Evolutionary conservation across 2,888 invertebrate species (phyloP).

Genomic region (Tinea trinotella): DNA sequence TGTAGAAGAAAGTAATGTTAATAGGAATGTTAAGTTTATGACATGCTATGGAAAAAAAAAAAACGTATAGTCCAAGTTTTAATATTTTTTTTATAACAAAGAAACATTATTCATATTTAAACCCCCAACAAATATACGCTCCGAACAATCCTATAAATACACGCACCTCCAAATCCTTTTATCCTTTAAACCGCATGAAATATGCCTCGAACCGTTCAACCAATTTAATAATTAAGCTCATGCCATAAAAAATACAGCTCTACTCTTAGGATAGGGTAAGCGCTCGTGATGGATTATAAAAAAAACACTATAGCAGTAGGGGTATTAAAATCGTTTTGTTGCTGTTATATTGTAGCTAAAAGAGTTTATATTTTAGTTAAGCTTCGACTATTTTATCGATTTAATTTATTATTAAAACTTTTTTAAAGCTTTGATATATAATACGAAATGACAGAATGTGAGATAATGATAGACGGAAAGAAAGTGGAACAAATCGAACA

Average conservation of each 20-base stretch:
- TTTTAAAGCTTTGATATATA: too few species aligned
- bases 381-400: neutral
- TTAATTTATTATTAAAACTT: neutral
- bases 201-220: slow-evolving; percentile 24
- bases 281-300: slow-evolving; percentile 10
- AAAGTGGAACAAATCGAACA: too few species aligned
- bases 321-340: neutral
- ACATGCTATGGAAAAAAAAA: neutral
- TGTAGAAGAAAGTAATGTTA: neutral
- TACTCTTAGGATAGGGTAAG: neutral
- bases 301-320: neutral
- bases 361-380: neutral
- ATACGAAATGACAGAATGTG: too few species aligned
- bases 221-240: slow-evolving; percentile 27
- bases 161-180: slow-evolving; percentile 24
- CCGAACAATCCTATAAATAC: slow-evolving; percentile 8
- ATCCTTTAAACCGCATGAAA: slow-evolving; percentile 28
- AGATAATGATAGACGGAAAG: too few species aligned
- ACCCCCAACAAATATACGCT: neutral
- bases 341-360: neutral
- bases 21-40: neutral
- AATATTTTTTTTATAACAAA: neutral
- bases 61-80: neutral
- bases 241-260: slow-evolving; percentile 22
- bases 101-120: slow-evolving; percentile 3